Evolutionary conservation across 2,797 vertebrate genomes (phyloP), one percentile per base, ranked within the genome.

Genomic region (Meriones psammophilus): DNA sequence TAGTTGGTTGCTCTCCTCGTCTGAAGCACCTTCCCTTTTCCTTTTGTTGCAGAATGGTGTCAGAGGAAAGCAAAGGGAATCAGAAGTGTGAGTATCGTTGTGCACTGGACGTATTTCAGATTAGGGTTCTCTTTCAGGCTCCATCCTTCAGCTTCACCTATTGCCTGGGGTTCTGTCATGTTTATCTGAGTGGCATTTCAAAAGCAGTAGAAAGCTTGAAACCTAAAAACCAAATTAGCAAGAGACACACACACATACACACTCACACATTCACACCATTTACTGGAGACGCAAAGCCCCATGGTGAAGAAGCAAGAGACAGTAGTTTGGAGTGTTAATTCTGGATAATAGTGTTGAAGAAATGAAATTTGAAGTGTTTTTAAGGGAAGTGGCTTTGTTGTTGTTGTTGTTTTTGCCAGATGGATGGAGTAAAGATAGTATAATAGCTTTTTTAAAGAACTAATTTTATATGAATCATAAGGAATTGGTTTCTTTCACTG

Each of bases 51-150:
- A 98, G 98, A 58, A 2, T n/a, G 24, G 0, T 0, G 0, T 13
- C 66, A 26, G 0, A 64, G 73, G 0, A 83, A 39, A 74, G 92
- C 26, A 30, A 5, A 0, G 0, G 78, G 98, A 97, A 60, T 33
- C 26, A 33, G 64, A 5, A 97, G 97, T 97, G 98, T 98, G 97
- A 94, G 96, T 97, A 89, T 96, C 33, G 42, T 60, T 69, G 46
- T 56, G 8, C 26, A 39, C 17, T 0, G 85, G 96, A 50, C 8
- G 2, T 90, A 58, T 62, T 97, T 98, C 79, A 42, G 66, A 33
- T 60, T 71, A 69, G 87, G 39, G 18, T 89, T 9, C 94, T 66
- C 36, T 39, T 42, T 95, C 22, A 94, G 56, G 64, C 22, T 73
- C 73, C 14, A 1, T 46, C 42, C 76, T 3, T 88, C 33, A n/a